These are phyloP conservation scores for Dipodomys spectabilis DNA, from an alignment of 2,113 vertebrate genomes.

Conservation along the genomic window DNA sequence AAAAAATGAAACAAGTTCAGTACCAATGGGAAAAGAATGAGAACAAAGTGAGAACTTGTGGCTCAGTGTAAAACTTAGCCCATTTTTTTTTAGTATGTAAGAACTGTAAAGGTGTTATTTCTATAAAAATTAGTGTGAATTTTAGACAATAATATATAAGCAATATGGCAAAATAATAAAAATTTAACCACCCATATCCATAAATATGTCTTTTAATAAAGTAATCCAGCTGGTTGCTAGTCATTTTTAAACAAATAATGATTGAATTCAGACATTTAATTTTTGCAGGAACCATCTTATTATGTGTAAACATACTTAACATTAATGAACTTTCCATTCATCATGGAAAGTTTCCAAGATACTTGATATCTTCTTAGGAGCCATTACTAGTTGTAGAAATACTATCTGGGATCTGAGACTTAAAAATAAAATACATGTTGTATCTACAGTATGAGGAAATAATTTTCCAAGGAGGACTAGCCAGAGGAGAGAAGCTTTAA, in stretches of 20 bases:
- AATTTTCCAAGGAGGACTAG: not conserved
- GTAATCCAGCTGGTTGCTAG: not conserved
- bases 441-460: not conserved
- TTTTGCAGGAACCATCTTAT: conserved; percentile 14
- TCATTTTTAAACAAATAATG: conserved; percentile 34
- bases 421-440: not conserved
- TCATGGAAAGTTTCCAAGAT: not conserved
- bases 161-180: conserved; percentile 1
- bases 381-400: not conserved
- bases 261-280: conserved; percentile 48
- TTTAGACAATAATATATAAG: not conserved
- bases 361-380: conserved; percentile 19
- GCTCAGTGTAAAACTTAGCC: conserved; percentile 24
- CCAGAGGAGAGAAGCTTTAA: not conserved
- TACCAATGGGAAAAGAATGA: conserved; percentile 58
- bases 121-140: conserved; percentile 20
- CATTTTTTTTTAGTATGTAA: conserved; percentile 33
- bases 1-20: conserved; percentile 74
- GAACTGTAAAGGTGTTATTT: conserved; percentile 36
- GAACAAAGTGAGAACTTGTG: conserved; percentile 7
- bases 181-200: not conserved
- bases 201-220: conserved; percentile 10
- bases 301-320: not conserved
- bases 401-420: not conserved
- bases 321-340: not conserved